Conservation (phyloP, 2,113 vertebrate species). For the Gymnogyps californianus region DNA sequence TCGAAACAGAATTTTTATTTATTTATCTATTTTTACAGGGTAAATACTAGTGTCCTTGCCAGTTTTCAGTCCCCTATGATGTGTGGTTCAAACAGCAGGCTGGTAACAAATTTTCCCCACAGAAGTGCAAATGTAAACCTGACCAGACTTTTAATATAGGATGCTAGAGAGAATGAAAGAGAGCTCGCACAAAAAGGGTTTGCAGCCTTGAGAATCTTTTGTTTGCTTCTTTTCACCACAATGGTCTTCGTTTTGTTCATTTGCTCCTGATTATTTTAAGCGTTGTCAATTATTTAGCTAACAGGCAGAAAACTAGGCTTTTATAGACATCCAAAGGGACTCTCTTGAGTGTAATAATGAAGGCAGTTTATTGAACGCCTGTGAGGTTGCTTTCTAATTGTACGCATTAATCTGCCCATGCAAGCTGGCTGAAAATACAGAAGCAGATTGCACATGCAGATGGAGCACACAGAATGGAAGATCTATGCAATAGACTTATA, state of each 20-base stretch:
- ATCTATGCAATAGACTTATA: conserved; percentile 62
- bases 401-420: conserved; percentile 78
- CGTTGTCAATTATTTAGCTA: conserved; percentile 81
- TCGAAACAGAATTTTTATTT: conserved; percentile 46
- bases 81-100: conserved; percentile 33
- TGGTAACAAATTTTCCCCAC: conserved; percentile 34
- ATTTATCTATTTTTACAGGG: conserved; percentile 38
- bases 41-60: conserved; percentile 32
- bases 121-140: conserved; percentile 39
- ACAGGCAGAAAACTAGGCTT: conserved; percentile 83
- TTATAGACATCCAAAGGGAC: conserved; percentile 79
- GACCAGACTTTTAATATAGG: conserved; percentile 17
- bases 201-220: conserved; percentile 50
- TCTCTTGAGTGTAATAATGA: conserved; percentile 81
- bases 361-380: conserved; percentile 82
- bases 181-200: not conserved
- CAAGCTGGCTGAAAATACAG: conserved; percentile 79
- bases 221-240: conserved; percentile 55
- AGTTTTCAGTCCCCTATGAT: conserved; percentile 12
- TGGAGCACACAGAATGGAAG: conserved; percentile 70
- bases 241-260: conserved; percentile 64
- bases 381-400: conserved; percentile 82
- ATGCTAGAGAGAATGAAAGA: conserved; percentile 20
- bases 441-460: conserved; percentile 79
- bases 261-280: conserved; percentile 78